These are phyloP conservation scores for Eumerus sabulonum DNA, from an alignment of 2,888 invertebrate species.

Conservation along the genomic window DNA sequence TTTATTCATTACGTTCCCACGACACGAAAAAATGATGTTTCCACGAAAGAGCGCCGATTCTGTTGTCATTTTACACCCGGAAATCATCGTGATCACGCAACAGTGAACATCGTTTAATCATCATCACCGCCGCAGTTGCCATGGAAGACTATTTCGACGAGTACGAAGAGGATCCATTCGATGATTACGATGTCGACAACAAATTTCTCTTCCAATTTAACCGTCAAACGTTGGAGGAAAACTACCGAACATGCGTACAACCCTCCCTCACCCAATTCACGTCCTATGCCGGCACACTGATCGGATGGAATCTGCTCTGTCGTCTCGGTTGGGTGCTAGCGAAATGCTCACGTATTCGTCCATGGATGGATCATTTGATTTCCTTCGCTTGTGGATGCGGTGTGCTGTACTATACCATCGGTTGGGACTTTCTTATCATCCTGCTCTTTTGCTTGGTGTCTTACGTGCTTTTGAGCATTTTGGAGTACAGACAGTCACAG, in stretches of 20 bases:
- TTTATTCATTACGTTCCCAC: conserved; percentile 13
- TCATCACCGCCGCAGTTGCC: background rate
- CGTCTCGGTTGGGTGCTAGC: conserved; percentile 65
- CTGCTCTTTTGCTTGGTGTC: conserved; percentile 54
- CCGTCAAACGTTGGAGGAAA: conserved; percentile 61
- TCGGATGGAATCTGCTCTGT: conserved; percentile 70
- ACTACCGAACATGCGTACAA: conserved; percentile 68
- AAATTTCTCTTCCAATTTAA: conserved; percentile 41
- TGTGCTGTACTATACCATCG: conserved; percentile 62
- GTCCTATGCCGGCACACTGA: conserved; percentile 67
- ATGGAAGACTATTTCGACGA: conserved; percentile 71
- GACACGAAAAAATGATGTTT: conserved; percentile 42
- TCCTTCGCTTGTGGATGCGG: conserved; percentile 69
- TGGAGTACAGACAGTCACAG: conserved; percentile 47
- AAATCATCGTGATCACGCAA: background rate
- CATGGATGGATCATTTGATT: conserved; percentile 69
- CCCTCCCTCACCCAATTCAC: conserved; percentile 70
- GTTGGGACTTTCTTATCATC: conserved; percentile 63
- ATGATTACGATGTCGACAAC: conserved; percentile 68
- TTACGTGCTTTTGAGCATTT: conserved; percentile 48
- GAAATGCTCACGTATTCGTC: conserved; percentile 44
- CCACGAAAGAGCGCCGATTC: conserved; percentile 7
- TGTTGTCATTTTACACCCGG: conserved; percentile 6
- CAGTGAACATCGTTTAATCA: conserved; percentile 2
- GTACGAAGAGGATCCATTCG: conserved; percentile 66